Conservation (phyloP, 1,140 invertebrate species). For the Ceratina japonica region DNA sequence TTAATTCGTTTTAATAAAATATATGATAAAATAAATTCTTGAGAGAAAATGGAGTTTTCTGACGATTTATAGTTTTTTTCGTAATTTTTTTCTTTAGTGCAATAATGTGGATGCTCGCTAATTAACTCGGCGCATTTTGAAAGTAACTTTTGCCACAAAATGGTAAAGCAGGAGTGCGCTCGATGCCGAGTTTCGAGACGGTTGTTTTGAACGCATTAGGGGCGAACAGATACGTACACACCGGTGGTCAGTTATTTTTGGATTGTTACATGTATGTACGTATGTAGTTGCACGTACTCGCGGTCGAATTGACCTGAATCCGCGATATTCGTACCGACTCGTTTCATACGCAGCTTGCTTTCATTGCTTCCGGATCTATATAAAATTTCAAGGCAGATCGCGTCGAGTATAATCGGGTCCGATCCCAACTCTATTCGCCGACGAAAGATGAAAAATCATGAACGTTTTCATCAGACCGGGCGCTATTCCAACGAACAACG, state of each 20-base stretch:
- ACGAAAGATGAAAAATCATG: not conserved
- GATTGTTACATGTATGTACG: conserved; percentile 2
- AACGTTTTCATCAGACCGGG: not conserved
- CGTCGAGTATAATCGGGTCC: not conserved
- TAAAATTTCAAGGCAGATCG: not conserved
- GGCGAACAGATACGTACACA: conserved; percentile 24
- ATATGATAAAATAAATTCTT: no score
- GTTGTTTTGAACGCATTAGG: conserved; percentile 39
- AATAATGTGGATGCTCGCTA: no score
- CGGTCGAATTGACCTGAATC: conserved; percentile 37
- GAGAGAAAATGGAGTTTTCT: no score
- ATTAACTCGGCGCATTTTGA: no score
- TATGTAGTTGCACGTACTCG: conserved; percentile 14
- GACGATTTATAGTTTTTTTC: no score
- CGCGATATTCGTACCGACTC: conserved; percentile 16
- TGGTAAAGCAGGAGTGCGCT: no score
- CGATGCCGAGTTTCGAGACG: not conserved
- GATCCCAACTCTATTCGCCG: not conserved
- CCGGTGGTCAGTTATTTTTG: conserved; percentile 22
- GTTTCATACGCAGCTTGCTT: conserved; percentile 3
- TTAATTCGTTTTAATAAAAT: no score
- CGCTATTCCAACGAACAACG: not conserved
- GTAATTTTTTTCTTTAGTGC: no score
- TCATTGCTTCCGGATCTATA: not conserved
- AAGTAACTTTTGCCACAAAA: no score